Conservation (phyloP, 2,888 invertebrate genomes). For the Eupithecia centaureata region DNA sequence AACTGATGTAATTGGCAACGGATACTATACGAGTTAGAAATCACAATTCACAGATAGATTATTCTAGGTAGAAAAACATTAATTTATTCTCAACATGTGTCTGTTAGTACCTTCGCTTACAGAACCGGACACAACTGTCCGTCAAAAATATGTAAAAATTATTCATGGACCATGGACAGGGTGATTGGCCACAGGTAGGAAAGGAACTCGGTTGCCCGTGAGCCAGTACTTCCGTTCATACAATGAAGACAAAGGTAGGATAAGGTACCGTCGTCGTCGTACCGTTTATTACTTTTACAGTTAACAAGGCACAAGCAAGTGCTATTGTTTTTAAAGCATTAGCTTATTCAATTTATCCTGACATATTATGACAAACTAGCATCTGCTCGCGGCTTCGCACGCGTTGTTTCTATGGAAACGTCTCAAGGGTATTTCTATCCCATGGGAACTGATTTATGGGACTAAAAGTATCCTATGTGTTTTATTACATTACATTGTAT, state of each 20-base stretch:
- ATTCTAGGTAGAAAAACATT: neutral
- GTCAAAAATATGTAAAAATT: conserved; percentile 12
- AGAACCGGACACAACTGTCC: conserved; percentile 15
- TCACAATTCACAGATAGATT: too few species aligned
- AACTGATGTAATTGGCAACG: too few species aligned
- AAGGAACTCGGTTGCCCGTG: conserved; percentile 18
- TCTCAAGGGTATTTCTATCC: too few species aligned
- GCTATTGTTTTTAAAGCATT: neutral
- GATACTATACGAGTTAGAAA: too few species aligned
- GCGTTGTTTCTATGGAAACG: too few species aligned
- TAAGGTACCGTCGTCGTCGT: neutral
- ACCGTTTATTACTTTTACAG: conserved; percentile 13
- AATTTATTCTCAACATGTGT: conserved; percentile 13
- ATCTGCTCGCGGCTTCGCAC: too few species aligned
- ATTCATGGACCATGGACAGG: conserved; percentile 20
- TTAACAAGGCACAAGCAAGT: neutral
- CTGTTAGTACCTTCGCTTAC: conserved; percentile 1
- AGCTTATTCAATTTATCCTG: neutral
- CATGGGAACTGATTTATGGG: too few species aligned
- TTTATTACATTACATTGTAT: too few species aligned
- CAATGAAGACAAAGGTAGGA: conserved; percentile 18
- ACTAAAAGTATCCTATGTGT: too few species aligned
- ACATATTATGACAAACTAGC: too few species aligned
- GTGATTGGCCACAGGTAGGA: conserved; percentile 25
- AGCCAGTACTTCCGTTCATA: conserved; percentile 21